phyloP scores from a whole-genome alignment of 1,140 invertebrate genomes.

The Temnothorax curvispinosus region DNA sequence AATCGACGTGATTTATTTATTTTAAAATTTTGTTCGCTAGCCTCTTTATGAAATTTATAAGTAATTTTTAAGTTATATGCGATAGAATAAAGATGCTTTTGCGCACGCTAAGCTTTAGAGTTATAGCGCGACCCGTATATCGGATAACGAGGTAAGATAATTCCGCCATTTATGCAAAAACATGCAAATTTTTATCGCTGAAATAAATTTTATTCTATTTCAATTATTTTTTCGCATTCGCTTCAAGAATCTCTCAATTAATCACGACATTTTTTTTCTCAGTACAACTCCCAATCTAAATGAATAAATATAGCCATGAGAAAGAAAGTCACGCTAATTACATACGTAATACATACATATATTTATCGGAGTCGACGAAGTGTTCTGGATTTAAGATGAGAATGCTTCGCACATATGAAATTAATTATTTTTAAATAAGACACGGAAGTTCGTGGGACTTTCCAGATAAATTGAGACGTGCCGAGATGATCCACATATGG shows the following conservation, averaged over 20 bases:
- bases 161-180: neutral
- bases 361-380: neutral
- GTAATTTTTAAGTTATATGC: neutral
- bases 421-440: neutral
- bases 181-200: conserved; percentile 5
- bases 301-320: neutral
- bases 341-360: neutral
- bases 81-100: neutral
- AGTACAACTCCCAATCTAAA: neutral
- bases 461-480: neutral
- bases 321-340: neutral
- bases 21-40: no score
- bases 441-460: neutral
- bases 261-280: neutral
- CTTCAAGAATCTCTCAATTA: neutral
- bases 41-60: no score
- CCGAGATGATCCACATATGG: neutral
- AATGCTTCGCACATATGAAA: neutral
- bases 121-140: neutral
- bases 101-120: neutral
- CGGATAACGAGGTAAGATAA: neutral
- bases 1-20: no score
- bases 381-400: neutral
- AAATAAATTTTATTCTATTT: conserved; percentile 10
- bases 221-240: neutral